These are phyloP conservation scores for Phoebastria nigripes DNA, from an alignment of 2,797 vertebrate genomes.

Conservation along the genomic window DNA sequence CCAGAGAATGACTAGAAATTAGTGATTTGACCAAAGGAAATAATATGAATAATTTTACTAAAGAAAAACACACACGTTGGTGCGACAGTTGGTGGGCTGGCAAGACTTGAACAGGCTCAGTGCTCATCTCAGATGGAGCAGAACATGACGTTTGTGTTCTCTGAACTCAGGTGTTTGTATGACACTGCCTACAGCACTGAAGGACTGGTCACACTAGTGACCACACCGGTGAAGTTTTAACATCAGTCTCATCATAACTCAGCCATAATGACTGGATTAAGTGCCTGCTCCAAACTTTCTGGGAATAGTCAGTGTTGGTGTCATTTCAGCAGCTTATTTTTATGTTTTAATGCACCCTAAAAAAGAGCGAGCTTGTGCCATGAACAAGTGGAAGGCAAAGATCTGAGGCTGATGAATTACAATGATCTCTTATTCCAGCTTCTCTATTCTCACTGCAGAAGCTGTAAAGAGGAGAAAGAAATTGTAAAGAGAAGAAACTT, in stretches of 20 bases:
- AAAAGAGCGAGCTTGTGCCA: background rate
- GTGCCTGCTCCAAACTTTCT: background rate
- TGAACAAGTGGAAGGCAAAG: background rate
- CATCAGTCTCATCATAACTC: background rate
- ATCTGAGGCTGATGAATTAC: background rate
- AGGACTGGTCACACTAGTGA: no score
- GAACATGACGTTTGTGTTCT: background rate
- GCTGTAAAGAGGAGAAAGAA: background rate
- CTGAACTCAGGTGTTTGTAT: background rate
- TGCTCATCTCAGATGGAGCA: background rate
- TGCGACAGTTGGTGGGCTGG: background rate
- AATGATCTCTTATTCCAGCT: background rate
- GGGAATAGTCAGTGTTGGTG: background rate
- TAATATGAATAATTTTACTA: background rate
- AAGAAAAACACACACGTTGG: accelerated
- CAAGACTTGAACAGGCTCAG: background rate
- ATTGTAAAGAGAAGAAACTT: background rate
- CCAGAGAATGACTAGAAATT: background rate
- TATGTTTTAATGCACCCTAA: background rate
- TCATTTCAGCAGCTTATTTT: background rate
- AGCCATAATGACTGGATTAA: background rate
- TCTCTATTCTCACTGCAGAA: background rate
- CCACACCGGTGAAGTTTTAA: background rate
- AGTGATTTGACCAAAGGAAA: background rate
- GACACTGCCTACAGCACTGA: background rate